phyloP scores from a whole-genome alignment of 2,888 invertebrate genomes.

The Folsomia candida region DNA sequence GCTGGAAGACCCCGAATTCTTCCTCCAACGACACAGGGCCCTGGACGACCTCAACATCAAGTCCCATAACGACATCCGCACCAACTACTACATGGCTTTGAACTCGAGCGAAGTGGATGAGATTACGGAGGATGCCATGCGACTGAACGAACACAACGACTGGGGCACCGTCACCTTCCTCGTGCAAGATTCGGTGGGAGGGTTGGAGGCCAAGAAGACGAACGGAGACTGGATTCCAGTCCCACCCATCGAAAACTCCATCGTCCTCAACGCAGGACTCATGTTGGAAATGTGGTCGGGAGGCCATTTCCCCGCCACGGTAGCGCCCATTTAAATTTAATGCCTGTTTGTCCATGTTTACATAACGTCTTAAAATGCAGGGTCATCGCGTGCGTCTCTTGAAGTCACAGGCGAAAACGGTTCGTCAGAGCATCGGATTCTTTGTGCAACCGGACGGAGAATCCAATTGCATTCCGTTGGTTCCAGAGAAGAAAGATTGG shows the following conservation, averaged over 20 bases:
- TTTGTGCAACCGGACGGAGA: not conserved
- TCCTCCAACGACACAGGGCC: slow-evolving; percentile 19
- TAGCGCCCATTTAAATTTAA: slow-evolving; percentile 4
- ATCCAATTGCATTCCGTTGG: not conserved
- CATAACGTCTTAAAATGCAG: too few relatives aligned
- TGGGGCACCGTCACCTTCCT: slow-evolving; percentile 26
- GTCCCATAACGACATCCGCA: slow-evolving; percentile 19
- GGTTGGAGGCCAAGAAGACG: slow-evolving; percentile 24
- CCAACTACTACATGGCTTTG: slow-evolving; percentile 23
- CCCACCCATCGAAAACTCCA: slow-evolving; percentile 21
- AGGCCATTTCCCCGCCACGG: slow-evolving; percentile 29
- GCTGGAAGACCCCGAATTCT: slow-evolving; percentile 29
- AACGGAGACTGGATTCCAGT: slow-evolving; percentile 29
- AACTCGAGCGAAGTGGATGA: not conserved
- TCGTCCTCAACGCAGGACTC: slow-evolving; percentile 26
- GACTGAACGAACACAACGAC: slow-evolving; percentile 29
- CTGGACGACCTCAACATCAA: slow-evolving; percentile 4
- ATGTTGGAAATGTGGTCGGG: slow-evolving; percentile 33
- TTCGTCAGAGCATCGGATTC: not conserved
- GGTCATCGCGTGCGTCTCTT: not conserved
- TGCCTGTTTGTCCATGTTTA: too few relatives aligned
- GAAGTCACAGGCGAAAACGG: not conserved
- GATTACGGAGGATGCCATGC: slow-evolving; percentile 14
- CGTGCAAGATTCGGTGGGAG: slow-evolving; percentile 26
- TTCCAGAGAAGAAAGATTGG: not conserved